phyloP scores from a whole-genome alignment of 2,888 invertebrate species.

The Masnerella sp. region DNA sequence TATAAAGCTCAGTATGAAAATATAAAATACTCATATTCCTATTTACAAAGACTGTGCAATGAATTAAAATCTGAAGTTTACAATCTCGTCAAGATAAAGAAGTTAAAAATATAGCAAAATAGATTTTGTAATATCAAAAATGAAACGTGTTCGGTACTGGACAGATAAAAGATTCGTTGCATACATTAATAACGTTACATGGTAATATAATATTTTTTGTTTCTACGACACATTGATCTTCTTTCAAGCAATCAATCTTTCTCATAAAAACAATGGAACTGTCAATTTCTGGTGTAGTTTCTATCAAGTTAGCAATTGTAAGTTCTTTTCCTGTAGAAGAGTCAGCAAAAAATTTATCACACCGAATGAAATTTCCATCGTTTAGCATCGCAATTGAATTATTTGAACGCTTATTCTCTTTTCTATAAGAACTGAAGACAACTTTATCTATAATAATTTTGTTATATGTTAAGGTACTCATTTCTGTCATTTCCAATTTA shows the following conservation, averaged over 20 bases:
- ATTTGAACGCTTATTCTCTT: conserved; percentile 16
- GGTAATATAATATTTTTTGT: conserved; percentile 11
- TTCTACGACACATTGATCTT: background rate
- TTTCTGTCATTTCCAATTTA: background rate
- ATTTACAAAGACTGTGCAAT: too few relatives aligned
- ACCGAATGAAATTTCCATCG: too few relatives aligned
- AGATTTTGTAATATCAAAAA: conserved; percentile 6
- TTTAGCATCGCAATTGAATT: conserved; percentile 17
- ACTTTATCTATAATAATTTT: conserved; percentile 35
- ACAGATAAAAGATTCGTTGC: background rate
- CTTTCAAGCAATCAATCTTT: background rate
- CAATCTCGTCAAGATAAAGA: too few relatives aligned
- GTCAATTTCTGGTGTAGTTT: too few relatives aligned
- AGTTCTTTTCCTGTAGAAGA: background rate
- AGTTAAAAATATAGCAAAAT: too few relatives aligned
- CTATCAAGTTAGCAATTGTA: too few relatives aligned
- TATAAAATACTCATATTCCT: too few relatives aligned
- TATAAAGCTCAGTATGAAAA: too few relatives aligned
- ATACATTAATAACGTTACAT: conserved; percentile 7
- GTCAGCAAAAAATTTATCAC: conserved; percentile 23
- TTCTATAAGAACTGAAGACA: background rate
- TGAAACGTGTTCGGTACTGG: conserved; percentile 13
- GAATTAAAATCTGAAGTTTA: too few relatives aligned
- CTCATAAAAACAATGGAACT: background rate
- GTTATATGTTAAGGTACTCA: conserved; percentile 6